Evolutionary conservation across 2,113 vertebrate species (phyloP).

Genomic region (Gnathonemus longibarbis): DNA sequence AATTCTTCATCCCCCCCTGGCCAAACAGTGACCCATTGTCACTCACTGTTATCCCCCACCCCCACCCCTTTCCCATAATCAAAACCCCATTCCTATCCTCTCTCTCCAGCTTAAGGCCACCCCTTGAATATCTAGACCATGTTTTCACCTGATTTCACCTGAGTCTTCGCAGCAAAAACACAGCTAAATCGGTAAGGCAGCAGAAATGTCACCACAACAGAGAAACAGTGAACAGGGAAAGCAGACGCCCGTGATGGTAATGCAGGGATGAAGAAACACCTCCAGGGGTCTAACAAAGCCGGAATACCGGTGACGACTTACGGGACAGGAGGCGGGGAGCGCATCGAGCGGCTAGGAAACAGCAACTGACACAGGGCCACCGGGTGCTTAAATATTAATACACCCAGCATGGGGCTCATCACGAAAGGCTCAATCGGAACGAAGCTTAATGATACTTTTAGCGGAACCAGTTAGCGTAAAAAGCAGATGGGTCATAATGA

Average conservation of each 20-base stretch:
- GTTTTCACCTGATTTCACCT: background rate
- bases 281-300: background rate
- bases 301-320: background rate
- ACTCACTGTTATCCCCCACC: constrained; percentile 19
- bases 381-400: background rate
- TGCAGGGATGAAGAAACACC: background rate
- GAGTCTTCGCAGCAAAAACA: background rate
- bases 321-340: background rate
- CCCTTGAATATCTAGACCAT: background rate
- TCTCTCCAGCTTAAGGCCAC: background rate
- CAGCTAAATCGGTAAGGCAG: background rate
- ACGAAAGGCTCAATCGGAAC: background rate
- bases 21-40: constrained; percentile 39
- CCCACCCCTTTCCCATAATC: constrained; percentile 10
- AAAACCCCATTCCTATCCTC: background rate
- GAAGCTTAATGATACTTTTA: constrained; percentile 4
- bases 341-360: background rate
- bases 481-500: background rate
- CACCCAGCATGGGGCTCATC: background rate
- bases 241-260: background rate
- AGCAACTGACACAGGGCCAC: background rate
- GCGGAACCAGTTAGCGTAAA: background rate
- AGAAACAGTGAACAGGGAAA: background rate
- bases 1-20: constrained; percentile 22
- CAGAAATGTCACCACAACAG: background rate